Conservation (phyloP, 2,113 vertebrate species). For the Ochotona curzoniae region DNA sequence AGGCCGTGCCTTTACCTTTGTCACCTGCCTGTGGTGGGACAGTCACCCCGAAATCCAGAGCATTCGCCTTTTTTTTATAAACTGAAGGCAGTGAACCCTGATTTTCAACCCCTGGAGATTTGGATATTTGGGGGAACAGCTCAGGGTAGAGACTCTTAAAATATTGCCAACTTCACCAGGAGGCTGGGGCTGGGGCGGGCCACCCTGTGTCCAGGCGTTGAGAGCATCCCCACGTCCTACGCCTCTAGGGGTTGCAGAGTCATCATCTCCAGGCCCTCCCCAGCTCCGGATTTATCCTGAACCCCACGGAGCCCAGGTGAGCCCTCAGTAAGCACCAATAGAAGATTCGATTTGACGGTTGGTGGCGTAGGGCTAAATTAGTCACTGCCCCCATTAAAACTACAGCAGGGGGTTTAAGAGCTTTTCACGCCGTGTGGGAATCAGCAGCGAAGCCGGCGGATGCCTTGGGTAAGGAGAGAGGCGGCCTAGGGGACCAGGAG, state of each 20-base stretch:
- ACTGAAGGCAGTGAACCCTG: not conserved
- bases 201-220: not conserved
- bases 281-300: slow-evolving; percentile 59
- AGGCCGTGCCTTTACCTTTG: not conserved
- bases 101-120: not conserved
- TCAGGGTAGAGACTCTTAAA: not conserved
- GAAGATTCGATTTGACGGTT: slow-evolving; percentile 81
- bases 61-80: not conserved
- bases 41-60: not conserved
- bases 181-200: not conserved
- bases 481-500: slow-evolving; percentile 77
- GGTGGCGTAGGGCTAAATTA: slow-evolving; percentile 80
- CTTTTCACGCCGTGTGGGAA: slow-evolving; percentile 80
- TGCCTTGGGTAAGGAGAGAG: slow-evolving; percentile 80
- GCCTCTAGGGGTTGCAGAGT: not conserved
- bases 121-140: not conserved
- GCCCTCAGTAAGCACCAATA: slow-evolving; percentile 72
- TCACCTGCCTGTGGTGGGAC: not conserved
- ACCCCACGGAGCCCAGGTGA: slow-evolving; percentile 77
- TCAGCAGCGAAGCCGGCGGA: slow-evolving; percentile 72
- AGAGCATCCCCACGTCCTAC: not conserved
- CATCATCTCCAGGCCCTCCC: not conserved
- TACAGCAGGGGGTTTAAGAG: slow-evolving; percentile 81
- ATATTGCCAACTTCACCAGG: not conserved
- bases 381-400: slow-evolving; percentile 83